Conservation (phyloP, 1,140 invertebrate genomes). For the Contarinia nasturtii region DNA sequence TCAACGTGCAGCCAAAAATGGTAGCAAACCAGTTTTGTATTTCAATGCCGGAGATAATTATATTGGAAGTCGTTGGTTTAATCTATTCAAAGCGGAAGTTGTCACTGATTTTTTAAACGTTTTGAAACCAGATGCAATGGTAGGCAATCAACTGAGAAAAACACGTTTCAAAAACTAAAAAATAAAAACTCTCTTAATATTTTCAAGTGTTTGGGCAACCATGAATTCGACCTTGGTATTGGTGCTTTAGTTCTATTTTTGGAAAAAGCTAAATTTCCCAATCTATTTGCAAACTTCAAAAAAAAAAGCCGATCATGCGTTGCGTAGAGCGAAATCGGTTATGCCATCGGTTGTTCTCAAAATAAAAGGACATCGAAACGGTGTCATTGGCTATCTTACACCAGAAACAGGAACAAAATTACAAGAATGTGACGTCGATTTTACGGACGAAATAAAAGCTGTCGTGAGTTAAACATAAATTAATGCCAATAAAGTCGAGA, state of each 20-base stretch:
- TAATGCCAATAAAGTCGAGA: too few species aligned
- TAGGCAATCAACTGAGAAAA: too few species aligned
- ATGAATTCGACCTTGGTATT: constrained; percentile 78
- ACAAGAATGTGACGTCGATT: constrained; percentile 43
- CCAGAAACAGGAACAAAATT: constrained; percentile 55
- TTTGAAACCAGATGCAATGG: constrained; percentile 62
- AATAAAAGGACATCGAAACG: constrained; percentile 43
- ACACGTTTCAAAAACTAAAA: constrained; percentile 27
- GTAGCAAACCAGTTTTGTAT: constrained; percentile 40
- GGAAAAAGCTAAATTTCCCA: constrained; percentile 43
- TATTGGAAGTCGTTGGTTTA: constrained; percentile 71
- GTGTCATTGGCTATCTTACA: constrained; percentile 77
- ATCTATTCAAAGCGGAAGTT: constrained; percentile 53
- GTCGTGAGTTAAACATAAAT: too few species aligned
- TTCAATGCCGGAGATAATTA: constrained; percentile 81
- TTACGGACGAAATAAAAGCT: constrained; percentile 52
- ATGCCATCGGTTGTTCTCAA: constrained; percentile 45
- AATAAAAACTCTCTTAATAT: too few species aligned
- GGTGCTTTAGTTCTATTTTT: constrained; percentile 57
- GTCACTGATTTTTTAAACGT: constrained; percentile 57
- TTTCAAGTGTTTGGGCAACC: constrained; percentile 86
- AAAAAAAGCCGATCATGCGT: constrained; percentile 36
- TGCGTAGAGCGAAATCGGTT: constrained; percentile 9
- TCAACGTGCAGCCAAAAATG: constrained; percentile 28
- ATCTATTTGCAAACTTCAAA: constrained; percentile 62